Evolutionary conservation across 2,888 invertebrate genomes (phyloP).

Genomic region (Cephus pulcher): DNA sequence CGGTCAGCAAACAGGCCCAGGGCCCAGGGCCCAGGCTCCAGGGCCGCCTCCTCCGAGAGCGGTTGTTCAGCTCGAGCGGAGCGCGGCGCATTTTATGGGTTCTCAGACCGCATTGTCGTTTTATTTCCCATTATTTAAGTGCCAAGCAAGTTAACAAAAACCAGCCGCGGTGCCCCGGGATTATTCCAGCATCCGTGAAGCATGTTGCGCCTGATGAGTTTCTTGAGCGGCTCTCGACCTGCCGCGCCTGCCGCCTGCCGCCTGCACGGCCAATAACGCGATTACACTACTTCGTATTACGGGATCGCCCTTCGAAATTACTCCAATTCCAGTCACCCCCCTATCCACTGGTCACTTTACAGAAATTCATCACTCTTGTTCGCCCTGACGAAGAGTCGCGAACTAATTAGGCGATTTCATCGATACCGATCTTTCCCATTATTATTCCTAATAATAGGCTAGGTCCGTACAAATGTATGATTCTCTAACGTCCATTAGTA

Average conservation of each 20-base stretch:
- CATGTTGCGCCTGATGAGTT: constrained; percentile 31
- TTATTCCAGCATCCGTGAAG: constrained; percentile 34
- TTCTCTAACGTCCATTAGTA: neutral
- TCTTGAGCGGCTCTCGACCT: constrained; percentile 20
- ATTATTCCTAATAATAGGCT: neutral
- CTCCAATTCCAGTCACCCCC: constrained; percentile 4
- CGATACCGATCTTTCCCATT: neutral
- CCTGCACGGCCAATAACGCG: constrained; percentile 28
- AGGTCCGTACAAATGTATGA: neutral
- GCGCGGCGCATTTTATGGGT: constrained; percentile 37
- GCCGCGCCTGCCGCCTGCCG: constrained; percentile 15
- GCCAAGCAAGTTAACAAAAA: constrained; percentile 41
- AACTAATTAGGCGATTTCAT: neutral
- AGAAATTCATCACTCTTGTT: neutral
- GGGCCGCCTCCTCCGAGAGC: constrained; percentile 5
- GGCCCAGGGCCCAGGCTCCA: neutral
- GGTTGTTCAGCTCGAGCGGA: constrained; percentile 27
- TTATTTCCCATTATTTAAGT: constrained; percentile 47
- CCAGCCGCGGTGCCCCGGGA: constrained; percentile 30
- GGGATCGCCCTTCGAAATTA: neutral
- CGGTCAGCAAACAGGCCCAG: constrained; percentile 33
- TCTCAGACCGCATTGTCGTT: constrained; percentile 41
- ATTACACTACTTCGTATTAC: constrained; percentile 16
- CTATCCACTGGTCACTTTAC: constrained; percentile 3
- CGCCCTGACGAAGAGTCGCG: neutral